Evolutionary conservation across 2,113 vertebrate genomes (phyloP), one percentile per base, ranked within the genome.

Genomic region (Tympanuchus pallidicinctus): DNA sequence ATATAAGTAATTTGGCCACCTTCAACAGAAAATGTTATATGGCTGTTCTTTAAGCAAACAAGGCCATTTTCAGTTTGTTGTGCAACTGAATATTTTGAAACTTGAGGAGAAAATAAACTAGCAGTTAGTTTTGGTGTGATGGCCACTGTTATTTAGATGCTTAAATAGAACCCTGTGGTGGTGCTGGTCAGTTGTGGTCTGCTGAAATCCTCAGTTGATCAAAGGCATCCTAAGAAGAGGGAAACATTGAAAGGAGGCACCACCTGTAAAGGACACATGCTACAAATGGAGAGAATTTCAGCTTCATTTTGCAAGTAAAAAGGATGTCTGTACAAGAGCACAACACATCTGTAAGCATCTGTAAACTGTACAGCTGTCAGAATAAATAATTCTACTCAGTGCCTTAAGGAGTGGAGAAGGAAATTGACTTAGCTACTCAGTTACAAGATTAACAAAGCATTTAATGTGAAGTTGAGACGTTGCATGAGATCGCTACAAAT

Each of bases 111-210:
- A 87, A 93, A 38, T 54, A 88, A 85, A 92, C 66, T 34, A 95
- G 75, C 72, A 82, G 63, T 90, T 93, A 92, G 60, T 48, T 81
- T 66, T n/a, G 4, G 73, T 63, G 79, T 70, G 43, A 78, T 27
- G 42, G 78, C n/a, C 79, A 86, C 92, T 94, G 73, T 86, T 87
- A 95, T 94, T 92, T 87, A 86, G 86, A 69, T 3, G 11, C 34
- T 78, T 78, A 92, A 92, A 96, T 88, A 95, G 73, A 20, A 67
- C 64, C 36, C 82, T 88, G 94, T 74, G 93, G 92, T 81, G 57
- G 16, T 54, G 50, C 43, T 81, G 86, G 75, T 78, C 90, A 73
- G 79, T 7, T 2, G 48, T 47, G 85, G 82, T 22, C 56, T 59
- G 50, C 70, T 76, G 72, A 66, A 69, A 73, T 30, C 36, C n/a